Base-by-base conservation (phyloP, 2,797 vertebrate species). In the Acipenser oxyrinchus region DNA sequence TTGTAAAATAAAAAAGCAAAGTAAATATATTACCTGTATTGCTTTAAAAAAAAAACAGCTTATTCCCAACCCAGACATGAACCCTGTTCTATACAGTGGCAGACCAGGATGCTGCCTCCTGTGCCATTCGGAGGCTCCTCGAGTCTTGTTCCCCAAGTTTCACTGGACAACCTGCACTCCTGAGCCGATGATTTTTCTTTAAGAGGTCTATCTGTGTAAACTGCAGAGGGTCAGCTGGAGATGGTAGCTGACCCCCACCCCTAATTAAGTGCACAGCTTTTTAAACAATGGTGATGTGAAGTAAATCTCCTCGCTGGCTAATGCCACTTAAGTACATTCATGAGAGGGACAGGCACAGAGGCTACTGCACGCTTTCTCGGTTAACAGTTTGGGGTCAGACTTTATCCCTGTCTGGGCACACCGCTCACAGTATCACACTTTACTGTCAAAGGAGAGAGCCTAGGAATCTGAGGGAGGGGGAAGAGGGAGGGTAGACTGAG, bases 371-470 rank as follows among this genome's bases (percentile, higher is more conserved):
- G 77, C 79, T 75, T 83, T 76, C 79, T 78, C 82, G 80, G 76
- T 72, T 88, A 84, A 85, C 90, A 80, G 90, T 93, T 93, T 92
- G 88, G 87, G 92, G 93, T 95, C 93, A 93, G 81, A 80, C 75
- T 82, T 84, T 85, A 86, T 90, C 87, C 86, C 73, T 5, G 3
- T 71, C 65, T 67, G 70, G 91, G 89, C 90, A 93, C 79, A 70
- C 76, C n/a, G 71, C 89, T 91, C 87, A 86, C 90, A 93, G 84
- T 78, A 84, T 84, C 86, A 94, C 93, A 93, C 88, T 71, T 88
- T 84, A 66, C 85, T 89, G 86, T 92, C 93, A 94, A 89, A 91
- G 88, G 87, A 88, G 87, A 88, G 74, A 72, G 69, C 73, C 55
- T 72, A 68, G 65, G 75, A 77, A 76, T 61, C 50, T 73, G 71